These are phyloP conservation scores for Notothenia coriiceps DNA, from an alignment of 2,113 vertebrate genomes.

Conservation along the genomic window DNA sequence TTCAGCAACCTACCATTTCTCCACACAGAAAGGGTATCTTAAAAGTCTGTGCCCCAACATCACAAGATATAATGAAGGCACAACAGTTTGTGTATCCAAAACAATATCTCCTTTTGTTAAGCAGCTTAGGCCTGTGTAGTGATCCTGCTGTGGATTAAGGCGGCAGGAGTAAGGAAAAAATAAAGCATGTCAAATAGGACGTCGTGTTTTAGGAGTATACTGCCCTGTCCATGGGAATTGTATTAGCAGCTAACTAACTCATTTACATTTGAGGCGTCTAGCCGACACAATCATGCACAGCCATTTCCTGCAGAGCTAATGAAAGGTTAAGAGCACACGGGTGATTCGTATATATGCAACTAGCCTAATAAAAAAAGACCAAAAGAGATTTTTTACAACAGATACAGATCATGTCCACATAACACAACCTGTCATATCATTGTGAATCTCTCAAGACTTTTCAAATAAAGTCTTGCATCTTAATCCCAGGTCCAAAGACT, in stretches of 20 bases:
- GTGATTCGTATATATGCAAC: constrained; percentile 52
- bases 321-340: constrained; percentile 40
- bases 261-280: constrained; percentile 50
- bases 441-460: neutral
- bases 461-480: neutral
- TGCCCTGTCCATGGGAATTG: constrained; percentile 38
- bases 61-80: constrained; percentile 34
- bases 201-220: constrained; percentile 19
- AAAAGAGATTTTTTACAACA: constrained; percentile 16
- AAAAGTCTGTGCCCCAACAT: constrained; percentile 9
- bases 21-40: constrained; percentile 20
- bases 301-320: constrained; percentile 45
- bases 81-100: constrained; percentile 59
- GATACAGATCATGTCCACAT: neutral
- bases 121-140: constrained; percentile 44
- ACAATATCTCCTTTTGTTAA: constrained; percentile 57
- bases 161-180: constrained; percentile 35
- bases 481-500: neutral
- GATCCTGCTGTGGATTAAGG: constrained; percentile 39
- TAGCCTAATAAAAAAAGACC: constrained; percentile 15
- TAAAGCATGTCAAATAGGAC: constrained; percentile 36
- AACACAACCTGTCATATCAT: constrained; percentile 8
- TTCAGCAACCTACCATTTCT: neutral
- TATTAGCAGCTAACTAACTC: constrained; percentile 24
- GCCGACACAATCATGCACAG: constrained; percentile 6